A percentile compares a stretch with the other conserved stretches of the same genome.
Conservation (phyloP, 2,888 invertebrate genomes). For the Scaptodrosophila latifasciaeformis region DNA sequence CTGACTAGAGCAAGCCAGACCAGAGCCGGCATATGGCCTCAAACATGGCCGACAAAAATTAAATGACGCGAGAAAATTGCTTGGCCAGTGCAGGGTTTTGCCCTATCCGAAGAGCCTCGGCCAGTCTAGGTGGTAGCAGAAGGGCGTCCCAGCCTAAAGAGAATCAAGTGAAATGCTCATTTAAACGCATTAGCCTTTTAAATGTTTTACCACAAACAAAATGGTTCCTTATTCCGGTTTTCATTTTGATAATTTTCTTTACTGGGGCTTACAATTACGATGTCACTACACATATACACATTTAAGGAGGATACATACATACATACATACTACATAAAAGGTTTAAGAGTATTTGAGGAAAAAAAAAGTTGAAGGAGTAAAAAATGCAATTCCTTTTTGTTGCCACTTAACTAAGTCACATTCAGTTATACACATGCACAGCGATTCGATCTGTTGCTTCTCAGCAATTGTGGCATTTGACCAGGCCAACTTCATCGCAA, state of each 20-base stretch:
- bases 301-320: conserved; percentile 15
- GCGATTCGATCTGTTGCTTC: conserved; percentile 11
- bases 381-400: no score
- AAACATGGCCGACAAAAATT: conserved; percentile 54
- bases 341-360: no score
- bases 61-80: conserved; percentile 70
- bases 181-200: conserved; percentile 16
- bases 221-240: neutral
- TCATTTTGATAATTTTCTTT: conserved; percentile 5
- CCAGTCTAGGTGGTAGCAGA: conserved; percentile 1
- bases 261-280: conserved; percentile 34
- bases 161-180: conserved; percentile 10
- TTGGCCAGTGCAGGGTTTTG: conserved; percentile 56
- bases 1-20: conserved; percentile 18
- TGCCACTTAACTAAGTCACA: no score
- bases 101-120: no score
- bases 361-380: neutral
- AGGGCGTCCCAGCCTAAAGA: conserved; percentile 16
- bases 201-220: conserved; percentile 54
- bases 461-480: conserved; percentile 90
- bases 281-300: conserved; percentile 21
- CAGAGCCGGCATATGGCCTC: neutral
- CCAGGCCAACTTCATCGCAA: conserved; percentile 95
- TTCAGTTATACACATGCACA: no score
- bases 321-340: neutral